Evolutionary conservation across 2,113 vertebrate genomes (phyloP), one percentile per base, ranked within the genome.

Genomic region (Phycodurus eques): DNA sequence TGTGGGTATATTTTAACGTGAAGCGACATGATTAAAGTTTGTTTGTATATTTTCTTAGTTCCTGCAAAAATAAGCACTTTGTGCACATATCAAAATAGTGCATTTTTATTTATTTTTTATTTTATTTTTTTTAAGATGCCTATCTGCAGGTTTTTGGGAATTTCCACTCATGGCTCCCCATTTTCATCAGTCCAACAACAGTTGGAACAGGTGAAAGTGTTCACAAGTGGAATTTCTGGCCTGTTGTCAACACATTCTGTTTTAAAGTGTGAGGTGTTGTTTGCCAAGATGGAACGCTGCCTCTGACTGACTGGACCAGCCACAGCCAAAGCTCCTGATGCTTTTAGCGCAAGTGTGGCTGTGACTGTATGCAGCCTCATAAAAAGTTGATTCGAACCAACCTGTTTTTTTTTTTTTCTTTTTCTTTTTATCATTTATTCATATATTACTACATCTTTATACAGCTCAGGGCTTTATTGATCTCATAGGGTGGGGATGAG

Each of bases 221-320:
- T 91, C 85, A 83, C 75, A 73, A 76, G 65, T 70, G 86, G 85
- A 88, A 88, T 91, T 85, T 87, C 72, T 91, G 88, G 84, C 87
- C 35, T 4, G 2, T 67, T 78, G 75, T 90, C 80, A 86, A 79
- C 75, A 81, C 76, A 80, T 80, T 87, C 79, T 82, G 79, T 81
- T 78, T 85, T 81, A 54, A 71, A 71, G 74, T 68, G 68, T 73
- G 70, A 59, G 53, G 54, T 70, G n/a, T 62, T 46, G 76, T 33
- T 62, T 79, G 80, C 80, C 72, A 76, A 76, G 72, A 70, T 20
- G 13, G 72, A 63, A 73, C 5, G 8, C 71, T 72, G 54, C 43
- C 60, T 62, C 65, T 64, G 72, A 39, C 70, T 75, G 49, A 46
- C 76, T 66, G 39, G 42, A 44, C 62, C 62, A 7, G n/a, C 64